A percentile compares a stretch with the other conserved stretches of the same genome.
Evolutionary conservation across 2,888 invertebrate genomes (phyloP).

Genomic region (Thereva nobilitata): DNA sequence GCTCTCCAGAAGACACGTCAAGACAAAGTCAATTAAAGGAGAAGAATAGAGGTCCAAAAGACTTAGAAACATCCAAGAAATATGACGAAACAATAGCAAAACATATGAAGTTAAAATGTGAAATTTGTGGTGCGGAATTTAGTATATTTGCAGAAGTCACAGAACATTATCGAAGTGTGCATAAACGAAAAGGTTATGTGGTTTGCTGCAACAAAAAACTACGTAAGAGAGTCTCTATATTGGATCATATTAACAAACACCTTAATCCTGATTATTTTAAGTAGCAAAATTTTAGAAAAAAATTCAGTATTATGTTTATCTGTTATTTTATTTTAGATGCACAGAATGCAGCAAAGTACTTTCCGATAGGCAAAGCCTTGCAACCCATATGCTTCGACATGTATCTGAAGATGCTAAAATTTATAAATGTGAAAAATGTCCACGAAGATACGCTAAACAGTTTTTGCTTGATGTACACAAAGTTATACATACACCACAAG

Average conservation of each 20-base stretch:
- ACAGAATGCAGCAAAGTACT: slow-evolving; percentile 53
- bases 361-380: slow-evolving; percentile 53
- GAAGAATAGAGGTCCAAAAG: too few relatives aligned
- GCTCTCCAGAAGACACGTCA: too few relatives aligned
- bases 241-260: slow-evolving; percentile 55
- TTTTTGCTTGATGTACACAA: slow-evolving; percentile 55
- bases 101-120: too few relatives aligned
- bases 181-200: slow-evolving; percentile 51
- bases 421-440: slow-evolving; percentile 53
- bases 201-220: slow-evolving; percentile 55
- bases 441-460: slow-evolving; percentile 53
- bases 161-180: slow-evolving; percentile 51
- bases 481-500: slow-evolving; percentile 52
- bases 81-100: too few relatives aligned
- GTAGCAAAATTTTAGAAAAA: slow-evolving; percentile 41
- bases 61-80: too few relatives aligned
- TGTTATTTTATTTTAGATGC: slow-evolving; percentile 46
- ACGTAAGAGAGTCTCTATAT: slow-evolving; percentile 51
- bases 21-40: too few relatives aligned
- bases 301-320: background rate
- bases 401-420: slow-evolving; percentile 53
- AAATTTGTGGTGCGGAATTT: too few relatives aligned
- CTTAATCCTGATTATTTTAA: slow-evolving; percentile 55
- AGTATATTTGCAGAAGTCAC: slow-evolving; percentile 50
- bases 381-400: slow-evolving; percentile 54